Conservation (phyloP, 2,797 vertebrate genomes). For the Manis crassicaudata region DNA sequence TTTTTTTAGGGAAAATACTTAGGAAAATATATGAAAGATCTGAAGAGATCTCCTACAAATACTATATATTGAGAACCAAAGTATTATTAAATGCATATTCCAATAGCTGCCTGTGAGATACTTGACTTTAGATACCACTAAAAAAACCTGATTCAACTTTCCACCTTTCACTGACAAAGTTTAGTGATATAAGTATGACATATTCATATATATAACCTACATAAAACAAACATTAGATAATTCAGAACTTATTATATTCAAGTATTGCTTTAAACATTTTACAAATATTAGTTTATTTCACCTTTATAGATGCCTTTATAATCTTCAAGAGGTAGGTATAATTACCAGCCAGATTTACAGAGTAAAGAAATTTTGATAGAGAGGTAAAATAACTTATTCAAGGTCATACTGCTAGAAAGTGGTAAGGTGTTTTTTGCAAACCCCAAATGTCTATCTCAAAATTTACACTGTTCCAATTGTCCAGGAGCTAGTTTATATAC, state of each 20-base stretch:
- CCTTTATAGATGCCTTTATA: background rate
- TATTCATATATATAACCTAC: background rate
- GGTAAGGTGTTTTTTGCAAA: too few relatives aligned
- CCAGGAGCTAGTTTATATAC: background rate
- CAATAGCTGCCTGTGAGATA: background rate
- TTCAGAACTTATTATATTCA: background rate
- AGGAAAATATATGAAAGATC: background rate
- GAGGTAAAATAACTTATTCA: background rate
- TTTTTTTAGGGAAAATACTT: background rate
- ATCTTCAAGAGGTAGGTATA: background rate
- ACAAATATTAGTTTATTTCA: background rate
- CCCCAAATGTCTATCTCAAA: background rate
- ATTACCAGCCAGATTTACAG: background rate
- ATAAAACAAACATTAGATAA: background rate
- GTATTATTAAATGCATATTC: background rate
- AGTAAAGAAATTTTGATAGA: background rate
- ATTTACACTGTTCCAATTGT: background rate
- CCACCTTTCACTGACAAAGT: background rate
- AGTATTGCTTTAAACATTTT: background rate
- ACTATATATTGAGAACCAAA: background rate
- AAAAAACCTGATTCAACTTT: background rate
- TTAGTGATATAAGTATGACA: background rate
- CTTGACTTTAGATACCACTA: background rate
- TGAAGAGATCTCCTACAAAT: background rate
- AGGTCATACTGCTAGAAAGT: background rate